These are phyloP conservation scores for Neotragus pygmaeus DNA, from an alignment of 2,113 vertebrate genomes.

Conservation along the genomic window DNA sequence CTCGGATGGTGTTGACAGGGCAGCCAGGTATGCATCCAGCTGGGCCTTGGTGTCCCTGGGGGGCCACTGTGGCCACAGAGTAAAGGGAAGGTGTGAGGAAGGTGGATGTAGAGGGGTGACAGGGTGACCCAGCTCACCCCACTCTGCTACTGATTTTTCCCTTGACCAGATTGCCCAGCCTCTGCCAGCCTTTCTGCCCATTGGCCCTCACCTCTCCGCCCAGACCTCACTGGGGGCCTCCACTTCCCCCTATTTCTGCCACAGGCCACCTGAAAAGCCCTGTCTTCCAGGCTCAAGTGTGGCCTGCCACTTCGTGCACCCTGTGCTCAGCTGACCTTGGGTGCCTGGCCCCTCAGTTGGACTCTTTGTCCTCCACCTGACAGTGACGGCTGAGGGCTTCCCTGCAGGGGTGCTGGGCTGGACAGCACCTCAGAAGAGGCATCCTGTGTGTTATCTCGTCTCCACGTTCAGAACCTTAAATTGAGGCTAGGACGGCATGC, in stretches of 20 bases:
- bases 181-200: neutral
- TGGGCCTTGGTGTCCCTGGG: neutral
- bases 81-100: neutral
- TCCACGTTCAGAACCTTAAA: rapidly evolving
- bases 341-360: too few species aligned
- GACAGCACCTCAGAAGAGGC: neutral
- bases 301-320: rapidly evolving
- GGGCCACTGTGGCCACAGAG: rapidly evolving
- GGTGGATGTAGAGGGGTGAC: neutral
- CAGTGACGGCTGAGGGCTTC: neutral
- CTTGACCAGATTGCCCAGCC: neutral
- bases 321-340: neutral
- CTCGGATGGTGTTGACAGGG: neutral
- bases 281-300: neutral
- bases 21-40: neutral
- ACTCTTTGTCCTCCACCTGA: too few species aligned
- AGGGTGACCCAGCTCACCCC: neutral
- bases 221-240: too few species aligned
- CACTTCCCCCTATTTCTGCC: rapidly evolving
- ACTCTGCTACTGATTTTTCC: neutral
- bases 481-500: rapidly evolving
- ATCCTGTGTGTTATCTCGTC: neutral
- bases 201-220: rapidly evolving
- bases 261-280: rapidly evolving
- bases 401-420: neutral